Conservation (phyloP, 2,113 vertebrate genomes). For the Centropus bengalensis region DNA sequence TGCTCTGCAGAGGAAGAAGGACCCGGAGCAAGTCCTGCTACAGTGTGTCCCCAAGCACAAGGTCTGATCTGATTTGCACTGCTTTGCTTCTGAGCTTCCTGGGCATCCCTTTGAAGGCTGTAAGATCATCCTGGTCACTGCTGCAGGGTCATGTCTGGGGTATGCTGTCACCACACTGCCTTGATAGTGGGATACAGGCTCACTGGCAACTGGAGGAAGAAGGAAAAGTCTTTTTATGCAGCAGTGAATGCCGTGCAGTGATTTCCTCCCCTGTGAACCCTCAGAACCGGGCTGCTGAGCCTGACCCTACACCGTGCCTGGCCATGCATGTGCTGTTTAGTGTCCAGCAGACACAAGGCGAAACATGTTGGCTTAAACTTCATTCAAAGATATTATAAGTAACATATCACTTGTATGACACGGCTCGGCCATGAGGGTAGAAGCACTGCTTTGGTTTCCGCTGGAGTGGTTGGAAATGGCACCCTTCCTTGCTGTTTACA, state of each 20-base stretch:
- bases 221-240: background rate
- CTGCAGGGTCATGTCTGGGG: background rate
- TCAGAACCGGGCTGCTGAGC: background rate
- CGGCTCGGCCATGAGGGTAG: background rate
- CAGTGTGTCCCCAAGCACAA: slow-evolving; percentile 91
- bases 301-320: background rate
- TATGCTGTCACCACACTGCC: background rate
- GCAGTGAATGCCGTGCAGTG: background rate
- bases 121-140: background rate
- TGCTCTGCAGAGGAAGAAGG: slow-evolving; percentile 88
- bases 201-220: background rate
- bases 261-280: background rate
- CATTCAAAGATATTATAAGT: background rate
- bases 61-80: slow-evolving; percentile 64
- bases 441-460: background rate
- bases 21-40: slow-evolving; percentile 90
- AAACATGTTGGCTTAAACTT: background rate
- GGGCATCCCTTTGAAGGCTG: background rate
- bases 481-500: background rate
- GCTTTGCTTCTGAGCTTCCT: background rate
- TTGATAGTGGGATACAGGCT: background rate
- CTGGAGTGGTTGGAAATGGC: background rate
- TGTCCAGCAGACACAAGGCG: background rate
- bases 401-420: accelerated
- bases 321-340: background rate